Evolutionary conservation across 1,140 invertebrate species (phyloP).

Genomic region (Nylanderia fulva): DNA sequence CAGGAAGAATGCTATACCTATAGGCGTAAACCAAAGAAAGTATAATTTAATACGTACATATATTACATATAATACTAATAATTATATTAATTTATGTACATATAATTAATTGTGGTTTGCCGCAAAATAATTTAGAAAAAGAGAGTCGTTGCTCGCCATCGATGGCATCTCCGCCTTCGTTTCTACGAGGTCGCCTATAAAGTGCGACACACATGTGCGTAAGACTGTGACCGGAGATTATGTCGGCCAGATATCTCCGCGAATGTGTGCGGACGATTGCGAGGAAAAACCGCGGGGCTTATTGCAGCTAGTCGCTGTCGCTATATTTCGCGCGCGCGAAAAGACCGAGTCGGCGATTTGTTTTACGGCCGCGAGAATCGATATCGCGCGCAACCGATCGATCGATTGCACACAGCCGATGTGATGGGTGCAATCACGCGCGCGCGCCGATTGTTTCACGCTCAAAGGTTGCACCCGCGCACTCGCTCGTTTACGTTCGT

Average conservation of each 20-base stretch:
- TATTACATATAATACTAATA: no score
- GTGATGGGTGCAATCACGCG: neutral
- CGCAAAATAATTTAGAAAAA: slow-evolving; percentile 31
- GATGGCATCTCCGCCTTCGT: slow-evolving; percentile 31
- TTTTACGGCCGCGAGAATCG: slow-evolving; percentile 12
- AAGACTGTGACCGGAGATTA: slow-evolving; percentile 81
- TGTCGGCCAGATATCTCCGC: slow-evolving; percentile 74
- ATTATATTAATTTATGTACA: no score
- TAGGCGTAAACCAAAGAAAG: neutral
- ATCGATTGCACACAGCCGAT: neutral
- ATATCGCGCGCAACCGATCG: slow-evolving; percentile 9
- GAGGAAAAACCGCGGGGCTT: slow-evolving; percentile 21
- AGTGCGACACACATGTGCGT: slow-evolving; percentile 82
- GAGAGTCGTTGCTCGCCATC: neutral
- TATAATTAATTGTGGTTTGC: no score
- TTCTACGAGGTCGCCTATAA: slow-evolving; percentile 76
- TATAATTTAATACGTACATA: no score
- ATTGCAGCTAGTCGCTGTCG: slow-evolving; percentile 13
- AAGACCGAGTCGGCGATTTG: slow-evolving; percentile 22
- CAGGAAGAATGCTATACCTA: neutral
- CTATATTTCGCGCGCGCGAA: slow-evolving; percentile 41
- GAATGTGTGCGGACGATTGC: slow-evolving; percentile 18
- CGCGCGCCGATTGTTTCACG: slow-evolving; percentile 12
- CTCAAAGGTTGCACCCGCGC: neutral
- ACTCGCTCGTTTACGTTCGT: neutral